These are phyloP conservation scores for Paradoxurus hermaphroditus DNA, from an alignment of 2,113 vertebrate genomes.

Conservation along the genomic window DNA sequence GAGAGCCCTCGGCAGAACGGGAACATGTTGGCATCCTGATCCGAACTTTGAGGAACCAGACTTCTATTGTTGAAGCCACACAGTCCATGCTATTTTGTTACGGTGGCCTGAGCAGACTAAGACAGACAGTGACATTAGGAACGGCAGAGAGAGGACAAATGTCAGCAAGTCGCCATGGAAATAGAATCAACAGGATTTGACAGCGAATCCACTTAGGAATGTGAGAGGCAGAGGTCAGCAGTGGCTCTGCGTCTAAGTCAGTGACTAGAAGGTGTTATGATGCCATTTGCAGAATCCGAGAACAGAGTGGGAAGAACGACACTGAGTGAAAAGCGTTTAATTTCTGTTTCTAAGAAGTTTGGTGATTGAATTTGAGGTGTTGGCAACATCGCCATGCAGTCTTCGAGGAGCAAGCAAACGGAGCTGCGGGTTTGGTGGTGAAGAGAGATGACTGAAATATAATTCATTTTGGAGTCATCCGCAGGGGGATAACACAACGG, in stretches of 20 bases:
- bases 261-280: not conserved
- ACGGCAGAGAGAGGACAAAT: not conserved
- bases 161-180: not conserved
- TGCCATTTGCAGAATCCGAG: not conserved
- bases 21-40: no score
- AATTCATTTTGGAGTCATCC: not conserved
- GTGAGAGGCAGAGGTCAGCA: not conserved
- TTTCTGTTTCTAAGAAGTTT: constrained; percentile 35
- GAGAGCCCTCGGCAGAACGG: not conserved
- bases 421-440: not conserved
- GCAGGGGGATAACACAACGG: not conserved
- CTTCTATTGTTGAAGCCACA: not conserved
- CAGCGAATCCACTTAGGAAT: not conserved
- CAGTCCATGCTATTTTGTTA: not conserved
- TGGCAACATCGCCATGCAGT: not conserved
- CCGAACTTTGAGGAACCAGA: not conserved
- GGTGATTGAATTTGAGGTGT: not conserved
- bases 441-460: not conserved
- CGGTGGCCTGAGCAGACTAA: not conserved
- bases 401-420: not conserved
- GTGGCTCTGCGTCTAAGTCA: not conserved
- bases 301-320: not conserved
- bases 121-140: not conserved
- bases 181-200: not conserved
- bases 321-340: not conserved